Conservation (phyloP, 2,888 invertebrate genomes). For the Euspilapteryx auroguttella region DNA sequence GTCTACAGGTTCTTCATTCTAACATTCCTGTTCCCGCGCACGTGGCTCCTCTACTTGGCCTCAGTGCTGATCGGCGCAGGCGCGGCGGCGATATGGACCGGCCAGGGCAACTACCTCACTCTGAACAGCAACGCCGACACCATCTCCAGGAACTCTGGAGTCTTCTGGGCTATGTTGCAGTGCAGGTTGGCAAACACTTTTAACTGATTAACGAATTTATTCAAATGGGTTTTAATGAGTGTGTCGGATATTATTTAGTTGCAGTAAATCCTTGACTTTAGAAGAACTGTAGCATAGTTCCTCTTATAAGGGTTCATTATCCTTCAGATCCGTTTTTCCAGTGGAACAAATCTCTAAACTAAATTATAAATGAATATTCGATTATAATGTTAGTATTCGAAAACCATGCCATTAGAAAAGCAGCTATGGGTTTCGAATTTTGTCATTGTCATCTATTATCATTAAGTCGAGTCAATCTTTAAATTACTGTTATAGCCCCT, state of each 20-base stretch:
- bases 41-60: slow-evolving; percentile 80
- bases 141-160: slow-evolving; percentile 90
- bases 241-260: not conserved
- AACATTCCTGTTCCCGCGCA: slow-evolving; percentile 82
- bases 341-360: too few species aligned
- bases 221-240: not conserved
- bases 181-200: slow-evolving; percentile 64
- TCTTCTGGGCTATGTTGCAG: slow-evolving; percentile 97
- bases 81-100: slow-evolving; percentile 95
- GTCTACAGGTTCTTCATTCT: slow-evolving; percentile 81
- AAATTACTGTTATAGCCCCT: too few species aligned
- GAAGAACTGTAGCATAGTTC: too few species aligned
- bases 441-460: too few species aligned
- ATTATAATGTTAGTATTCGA: too few species aligned
- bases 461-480: too few species aligned
- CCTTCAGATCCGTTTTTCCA: too few species aligned
- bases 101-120: slow-evolving; percentile 84
- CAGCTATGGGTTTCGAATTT: too few species aligned
- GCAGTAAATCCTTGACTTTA: not conserved
- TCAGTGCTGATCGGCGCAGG: slow-evolving; percentile 88
- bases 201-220: not conserved
- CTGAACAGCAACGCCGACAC: slow-evolving; percentile 86
- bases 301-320: too few species aligned
- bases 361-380: too few species aligned
- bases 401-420: too few species aligned